A percentile compares a stretch with the other conserved stretches of the same genome.
These are phyloP conservation scores for Elaphurus davidianus DNA, from an alignment of 2,113 vertebrate genomes.

Conservation along the genomic window DNA sequence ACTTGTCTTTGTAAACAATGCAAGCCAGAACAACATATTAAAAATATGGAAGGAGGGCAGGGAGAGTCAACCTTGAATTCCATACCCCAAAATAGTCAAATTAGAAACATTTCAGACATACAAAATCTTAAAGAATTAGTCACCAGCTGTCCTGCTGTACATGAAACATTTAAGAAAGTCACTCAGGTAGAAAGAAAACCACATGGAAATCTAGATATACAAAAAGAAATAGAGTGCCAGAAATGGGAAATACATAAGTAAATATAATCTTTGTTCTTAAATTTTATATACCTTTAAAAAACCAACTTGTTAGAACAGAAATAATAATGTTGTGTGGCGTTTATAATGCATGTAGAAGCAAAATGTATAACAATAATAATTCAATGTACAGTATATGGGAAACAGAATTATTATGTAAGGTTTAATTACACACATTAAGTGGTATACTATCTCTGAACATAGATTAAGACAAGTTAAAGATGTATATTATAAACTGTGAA, in stretches of 20 bases:
- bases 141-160: neutral
- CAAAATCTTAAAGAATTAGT: neutral
- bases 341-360: neutral
- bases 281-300: neutral
- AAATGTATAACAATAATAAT: neutral
- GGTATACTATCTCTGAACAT: neutral
- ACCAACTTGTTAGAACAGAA: neutral
- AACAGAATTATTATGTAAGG: neutral
- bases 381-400: neutral
- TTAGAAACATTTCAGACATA: neutral
- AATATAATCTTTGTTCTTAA: neutral
- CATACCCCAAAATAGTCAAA: neutral
- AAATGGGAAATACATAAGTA: neutral
- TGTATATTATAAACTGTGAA: neutral
- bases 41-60: neutral
- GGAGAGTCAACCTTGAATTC: neutral
- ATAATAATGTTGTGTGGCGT: neutral
- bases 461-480: neutral
- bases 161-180: conserved; percentile 14
- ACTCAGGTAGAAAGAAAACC: neutral
- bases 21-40: neutral
- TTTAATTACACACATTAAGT: neutral
- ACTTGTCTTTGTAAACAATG: neutral
- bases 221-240: neutral
- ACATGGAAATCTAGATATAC: neutral